Conservation (phyloP, 2,113 vertebrate species). For the Ciconia boyciana region DNA sequence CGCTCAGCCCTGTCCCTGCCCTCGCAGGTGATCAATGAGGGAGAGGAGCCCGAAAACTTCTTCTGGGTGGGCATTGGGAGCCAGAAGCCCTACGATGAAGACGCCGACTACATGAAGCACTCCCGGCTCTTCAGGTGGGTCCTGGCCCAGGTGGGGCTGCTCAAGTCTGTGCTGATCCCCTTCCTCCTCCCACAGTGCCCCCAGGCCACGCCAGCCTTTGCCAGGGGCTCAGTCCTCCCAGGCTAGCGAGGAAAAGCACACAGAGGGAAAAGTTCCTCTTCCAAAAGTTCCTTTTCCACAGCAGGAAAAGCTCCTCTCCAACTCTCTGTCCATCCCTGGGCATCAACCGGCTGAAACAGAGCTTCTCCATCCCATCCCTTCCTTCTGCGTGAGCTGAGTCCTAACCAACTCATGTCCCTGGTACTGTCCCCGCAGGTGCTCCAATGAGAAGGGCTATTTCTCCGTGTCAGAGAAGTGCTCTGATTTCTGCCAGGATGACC, state of each 20-base stretch:
- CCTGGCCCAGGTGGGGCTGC: background rate
- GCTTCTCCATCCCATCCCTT: background rate
- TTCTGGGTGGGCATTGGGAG: constrained; percentile 98
- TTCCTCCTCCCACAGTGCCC: background rate
- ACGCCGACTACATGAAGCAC: constrained; percentile 94
- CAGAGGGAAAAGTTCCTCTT: too few relatives aligned
- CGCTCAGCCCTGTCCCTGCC: background rate
- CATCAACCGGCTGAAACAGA: background rate
- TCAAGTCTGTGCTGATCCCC: background rate
- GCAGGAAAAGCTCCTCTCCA: background rate
- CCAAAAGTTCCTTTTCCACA: too few relatives aligned
- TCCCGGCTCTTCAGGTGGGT: constrained; percentile 92
- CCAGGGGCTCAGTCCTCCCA: background rate
- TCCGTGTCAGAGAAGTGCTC: constrained; percentile 96
- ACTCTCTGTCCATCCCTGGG: background rate
- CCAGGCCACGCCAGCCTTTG: background rate
- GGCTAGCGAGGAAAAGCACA: background rate
- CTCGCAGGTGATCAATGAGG: constrained; percentile 91
- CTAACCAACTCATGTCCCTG: background rate
- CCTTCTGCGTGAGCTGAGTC: accelerated
- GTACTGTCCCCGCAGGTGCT: constrained; percentile 78
- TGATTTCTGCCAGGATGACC: constrained; percentile 96
- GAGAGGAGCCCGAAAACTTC: constrained; percentile 97
- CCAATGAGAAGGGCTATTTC: constrained; percentile 97
- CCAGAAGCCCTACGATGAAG: constrained; percentile 91